A percentile compares a stretch with the other conserved stretches of the same genome.
Evolutionary conservation across 2,113 vertebrate genomes (phyloP).

Genomic region (Piaya cayana): DNA sequence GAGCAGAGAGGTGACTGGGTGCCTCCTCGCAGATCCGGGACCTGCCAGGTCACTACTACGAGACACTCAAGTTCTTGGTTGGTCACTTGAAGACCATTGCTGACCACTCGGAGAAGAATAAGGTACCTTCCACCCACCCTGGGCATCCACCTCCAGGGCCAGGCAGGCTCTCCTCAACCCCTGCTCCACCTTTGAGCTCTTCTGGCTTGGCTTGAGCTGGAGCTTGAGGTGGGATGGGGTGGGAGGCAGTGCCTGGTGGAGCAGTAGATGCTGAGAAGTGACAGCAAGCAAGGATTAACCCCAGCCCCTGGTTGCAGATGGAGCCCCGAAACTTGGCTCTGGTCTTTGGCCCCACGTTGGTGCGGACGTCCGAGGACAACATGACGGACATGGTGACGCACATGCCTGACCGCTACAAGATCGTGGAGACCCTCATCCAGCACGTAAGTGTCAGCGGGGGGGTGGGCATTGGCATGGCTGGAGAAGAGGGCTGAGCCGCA

Average conservation of each 20-base stretch:
- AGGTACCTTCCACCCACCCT: conserved; percentile 64
- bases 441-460: conserved; percentile 77
- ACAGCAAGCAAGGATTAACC: background rate
- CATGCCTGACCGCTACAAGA: conserved; percentile 98
- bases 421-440: conserved; percentile 95
- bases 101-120: conserved; percentile 93
- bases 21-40: conserved; percentile 85
- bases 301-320: conserved; percentile 78
- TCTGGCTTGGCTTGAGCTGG: background rate
- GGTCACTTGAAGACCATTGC: conserved; percentile 93
- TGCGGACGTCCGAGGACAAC: conserved; percentile 95
- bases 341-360: conserved; percentile 94
- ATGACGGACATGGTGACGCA: conserved; percentile 99
- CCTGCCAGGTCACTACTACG: conserved; percentile 91
- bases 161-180: background rate
- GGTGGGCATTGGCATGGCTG: rapidly evolving
- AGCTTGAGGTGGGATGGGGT: background rate
- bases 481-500: background rate
- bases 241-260: background rate
- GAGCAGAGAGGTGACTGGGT: background rate
- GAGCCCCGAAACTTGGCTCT: conserved; percentile 95
- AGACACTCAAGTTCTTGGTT: conserved; percentile 94
- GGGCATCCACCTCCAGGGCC: background rate
- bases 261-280: rapidly evolving
- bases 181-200: rapidly evolving